Conservation (phyloP, 2,888 invertebrate genomes). For the Parnassius smintheus region DNA sequence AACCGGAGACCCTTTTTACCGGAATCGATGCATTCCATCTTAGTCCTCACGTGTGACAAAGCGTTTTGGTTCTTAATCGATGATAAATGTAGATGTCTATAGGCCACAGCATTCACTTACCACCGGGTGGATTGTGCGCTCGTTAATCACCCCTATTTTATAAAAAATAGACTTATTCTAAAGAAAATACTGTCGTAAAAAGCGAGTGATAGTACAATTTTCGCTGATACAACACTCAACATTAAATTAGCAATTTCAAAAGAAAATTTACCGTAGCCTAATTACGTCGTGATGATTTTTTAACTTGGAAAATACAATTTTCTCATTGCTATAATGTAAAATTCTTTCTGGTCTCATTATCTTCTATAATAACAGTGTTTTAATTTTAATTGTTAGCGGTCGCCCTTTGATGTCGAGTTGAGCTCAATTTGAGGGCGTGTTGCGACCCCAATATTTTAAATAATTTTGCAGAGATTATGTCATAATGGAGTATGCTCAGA, state of each 20-base stretch:
- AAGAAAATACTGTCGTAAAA: not conserved
- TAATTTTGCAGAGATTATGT: too few species aligned
- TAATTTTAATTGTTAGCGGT: slow-evolving; percentile 26
- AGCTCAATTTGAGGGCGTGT: slow-evolving; percentile 14
- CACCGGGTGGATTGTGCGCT: not conserved
- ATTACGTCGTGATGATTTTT: not conserved
- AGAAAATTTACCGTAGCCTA: not conserved
- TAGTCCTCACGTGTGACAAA: too few species aligned
- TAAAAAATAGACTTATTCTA: not conserved
- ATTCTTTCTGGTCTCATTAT: slow-evolving; percentile 17
- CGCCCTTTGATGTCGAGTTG: slow-evolving; percentile 20
- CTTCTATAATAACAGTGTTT: slow-evolving; percentile 20
- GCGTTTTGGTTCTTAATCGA: too few species aligned
- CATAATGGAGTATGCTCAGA: too few species aligned
- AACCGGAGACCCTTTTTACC: too few species aligned
- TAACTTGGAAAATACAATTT: not conserved
- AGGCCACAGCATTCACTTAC: too few species aligned
- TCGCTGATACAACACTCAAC: not conserved
- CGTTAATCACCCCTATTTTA: not conserved
- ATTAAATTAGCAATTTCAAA: not conserved
- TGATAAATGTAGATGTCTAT: too few species aligned
- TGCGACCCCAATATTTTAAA: slow-evolving; percentile 9
- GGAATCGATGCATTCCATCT: too few species aligned
- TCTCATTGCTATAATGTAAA: slow-evolving; percentile 4
- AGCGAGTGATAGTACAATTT: not conserved